Evolutionary conservation across 2,888 invertebrate genomes (phyloP), one percentile per base, ranked within the genome.

Genomic region (Sabatieria punctata): DNA sequence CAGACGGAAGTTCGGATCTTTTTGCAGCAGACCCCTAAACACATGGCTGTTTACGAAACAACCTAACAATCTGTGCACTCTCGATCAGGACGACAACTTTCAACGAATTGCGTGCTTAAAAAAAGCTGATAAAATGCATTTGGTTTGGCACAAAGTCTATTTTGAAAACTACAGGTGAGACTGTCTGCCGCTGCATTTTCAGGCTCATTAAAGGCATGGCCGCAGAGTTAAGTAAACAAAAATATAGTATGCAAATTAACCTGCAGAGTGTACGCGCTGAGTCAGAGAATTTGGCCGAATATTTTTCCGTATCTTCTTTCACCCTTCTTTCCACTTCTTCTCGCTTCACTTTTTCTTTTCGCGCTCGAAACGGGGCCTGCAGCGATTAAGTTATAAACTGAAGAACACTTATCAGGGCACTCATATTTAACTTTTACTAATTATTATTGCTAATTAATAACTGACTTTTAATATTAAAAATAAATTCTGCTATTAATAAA

Each of bases 301-400:
- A 97, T 67, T 84, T 84, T 71, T 95, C 95, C 57, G 79, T 79
- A 64, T 93, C 93, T 67, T 86, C 85, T 73, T 89, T 89, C 39
- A 97, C 95, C 58, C 97, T 74, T 46, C 95, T 71, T 65, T 97
- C 97, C 22, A 97, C 95, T 68, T 97, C 95, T 65, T 97, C 95
- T 38, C 95, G 75, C 66, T 95, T 95, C 47, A 95, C 93, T 71
- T 93, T 93, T 69, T 95, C 93, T 70, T 93, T 93, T 43, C 93
- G 75, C 50, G 89, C 89, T 41, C 95, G 74, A 71, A 93, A 95
- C 21, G 95, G 95, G 41, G 93, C 91, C 70, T 72, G 55, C 25
- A 59, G 55, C 22, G 43, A 27, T 8, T 18, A 27, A n/a, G 25
- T 6, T 4, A n/a, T 37, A n/a, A 19, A 36, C n/a, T 19, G 36